Percentiles rank a stretch among this genome's conserved stretches.
phyloP scores from a whole-genome alignment of 1,140 invertebrate genomes.

The Drosophila lowei region DNA sequence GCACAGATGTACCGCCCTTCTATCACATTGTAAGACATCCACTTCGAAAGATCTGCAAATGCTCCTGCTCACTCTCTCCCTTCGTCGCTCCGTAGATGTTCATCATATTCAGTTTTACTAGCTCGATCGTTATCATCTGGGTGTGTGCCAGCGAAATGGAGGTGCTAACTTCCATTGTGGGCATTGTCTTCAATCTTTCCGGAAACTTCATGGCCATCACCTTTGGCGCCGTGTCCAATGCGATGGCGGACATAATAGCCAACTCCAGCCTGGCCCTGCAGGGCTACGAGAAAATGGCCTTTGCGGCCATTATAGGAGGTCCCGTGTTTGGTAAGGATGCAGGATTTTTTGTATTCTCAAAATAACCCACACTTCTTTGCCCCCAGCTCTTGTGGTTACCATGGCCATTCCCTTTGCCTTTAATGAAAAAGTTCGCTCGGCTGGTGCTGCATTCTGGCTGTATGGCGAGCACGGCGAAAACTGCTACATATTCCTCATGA shows the following conservation, averaged over 20 bases:
- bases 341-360: too few species aligned
- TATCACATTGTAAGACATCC: conserved; percentile 47
- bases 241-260: conserved; percentile 40
- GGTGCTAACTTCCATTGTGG: conserved; percentile 37
- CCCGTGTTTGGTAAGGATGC: conserved; percentile 30
- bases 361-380: neutral
- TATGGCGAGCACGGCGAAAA: conserved; percentile 37
- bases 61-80: neutral
- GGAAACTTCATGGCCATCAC: conserved; percentile 47
- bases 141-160: conserved; percentile 48
- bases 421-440: conserved; percentile 19
- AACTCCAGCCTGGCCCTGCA: conserved; percentile 42
- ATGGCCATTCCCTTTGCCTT: conserved; percentile 43
- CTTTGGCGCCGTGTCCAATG: conserved; percentile 28
- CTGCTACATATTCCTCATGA: conserved; percentile 40
- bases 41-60: too few species aligned
- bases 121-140: conserved; percentile 36
- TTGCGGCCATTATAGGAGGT: conserved; percentile 44
- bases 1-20: conserved; percentile 47
- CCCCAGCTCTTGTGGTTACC: conserved; percentile 36
- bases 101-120: conserved; percentile 16
- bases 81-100: conserved; percentile 22
- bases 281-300: conserved; percentile 64
- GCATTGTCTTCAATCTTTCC: conserved; percentile 32
- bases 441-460: conserved; percentile 19